These are phyloP conservation scores for Cryptomyrus ogoouensis DNA, from an alignment of 2,113 vertebrate species.

Conservation along the genomic window DNA sequence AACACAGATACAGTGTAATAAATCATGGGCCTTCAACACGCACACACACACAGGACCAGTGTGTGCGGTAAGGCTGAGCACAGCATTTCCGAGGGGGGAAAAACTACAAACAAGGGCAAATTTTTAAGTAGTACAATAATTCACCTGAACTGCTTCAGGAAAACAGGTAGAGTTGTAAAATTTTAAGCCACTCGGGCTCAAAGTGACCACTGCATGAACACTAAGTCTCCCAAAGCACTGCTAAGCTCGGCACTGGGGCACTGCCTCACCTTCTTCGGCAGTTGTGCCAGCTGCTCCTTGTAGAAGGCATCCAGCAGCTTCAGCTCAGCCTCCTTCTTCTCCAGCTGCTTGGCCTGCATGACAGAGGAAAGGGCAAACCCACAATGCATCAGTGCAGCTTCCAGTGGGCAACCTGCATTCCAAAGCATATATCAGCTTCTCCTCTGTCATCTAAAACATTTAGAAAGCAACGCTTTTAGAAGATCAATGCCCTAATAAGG, in stretches of 20 bases:
- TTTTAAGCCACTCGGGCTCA: not conserved
- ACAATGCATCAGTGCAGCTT: not conserved
- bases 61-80: not conserved
- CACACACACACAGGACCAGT: not conserved
- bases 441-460: not conserved
- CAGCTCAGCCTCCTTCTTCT: slow-evolving; percentile 72
- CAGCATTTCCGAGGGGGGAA: not conserved
- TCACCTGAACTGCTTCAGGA: not conserved
- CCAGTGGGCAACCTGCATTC: not conserved
- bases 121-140: not conserved
- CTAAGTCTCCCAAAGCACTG: not conserved
- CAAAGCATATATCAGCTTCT: not conserved
- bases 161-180: not conserved
- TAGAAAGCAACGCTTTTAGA: not conserved
- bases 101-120: not conserved
- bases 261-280: slow-evolving; percentile 76
- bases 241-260: not conserved
- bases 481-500: not conserved
- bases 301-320: slow-evolving; percentile 68
- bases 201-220: not conserved
- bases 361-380: slow-evolving; percentile 31
- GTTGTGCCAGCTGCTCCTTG: slow-evolving; percentile 74
- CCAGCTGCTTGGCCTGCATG: slow-evolving; percentile 67
- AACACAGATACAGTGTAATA: not conserved
- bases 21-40: not conserved